Percentiles rank a stretch among this genome's conserved stretches.
Conservation (phyloP, 2,888 invertebrate genomes). For the Nephrotoma guestfalica region DNA sequence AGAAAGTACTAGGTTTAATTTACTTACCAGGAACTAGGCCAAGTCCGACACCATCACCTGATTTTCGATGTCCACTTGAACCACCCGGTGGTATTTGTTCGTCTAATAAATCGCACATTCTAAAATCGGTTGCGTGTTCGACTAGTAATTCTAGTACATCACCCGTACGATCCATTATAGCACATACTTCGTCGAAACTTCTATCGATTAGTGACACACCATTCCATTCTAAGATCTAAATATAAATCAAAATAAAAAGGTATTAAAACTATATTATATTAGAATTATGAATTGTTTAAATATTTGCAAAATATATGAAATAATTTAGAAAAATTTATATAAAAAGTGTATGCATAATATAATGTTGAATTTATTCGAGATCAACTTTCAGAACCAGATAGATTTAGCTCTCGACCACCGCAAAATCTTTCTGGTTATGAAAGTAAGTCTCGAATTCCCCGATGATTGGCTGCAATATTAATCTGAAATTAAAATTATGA, state of each 20-base stretch:
- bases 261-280: neutral
- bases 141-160: slow-evolving; percentile 77
- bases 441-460: neutral
- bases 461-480: too few relatives aligned
- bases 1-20: neutral
- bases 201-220: slow-evolving; percentile 78
- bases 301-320: too few relatives aligned
- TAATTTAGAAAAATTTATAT: neutral
- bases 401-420: neutral
- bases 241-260: neutral
- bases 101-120: slow-evolving; percentile 54
- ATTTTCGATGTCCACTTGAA: slow-evolving; percentile 29
- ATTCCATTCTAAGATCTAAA: slow-evolving; percentile 78
- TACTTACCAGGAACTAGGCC: slow-evolving; percentile 32
- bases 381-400: neutral
- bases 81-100: slow-evolving; percentile 45
- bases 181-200: slow-evolving; percentile 85
- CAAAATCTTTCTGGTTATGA: neutral
- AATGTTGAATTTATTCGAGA: neutral
- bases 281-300: too few relatives aligned
- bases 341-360: neutral
- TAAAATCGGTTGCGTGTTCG: slow-evolving; percentile 62
- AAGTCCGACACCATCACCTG: slow-evolving; percentile 30
- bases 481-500: too few relatives aligned
- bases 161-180: slow-evolving; percentile 75